Conservation (phyloP, 2,888 invertebrate genomes). For the Drosophila vallismaia region DNA sequence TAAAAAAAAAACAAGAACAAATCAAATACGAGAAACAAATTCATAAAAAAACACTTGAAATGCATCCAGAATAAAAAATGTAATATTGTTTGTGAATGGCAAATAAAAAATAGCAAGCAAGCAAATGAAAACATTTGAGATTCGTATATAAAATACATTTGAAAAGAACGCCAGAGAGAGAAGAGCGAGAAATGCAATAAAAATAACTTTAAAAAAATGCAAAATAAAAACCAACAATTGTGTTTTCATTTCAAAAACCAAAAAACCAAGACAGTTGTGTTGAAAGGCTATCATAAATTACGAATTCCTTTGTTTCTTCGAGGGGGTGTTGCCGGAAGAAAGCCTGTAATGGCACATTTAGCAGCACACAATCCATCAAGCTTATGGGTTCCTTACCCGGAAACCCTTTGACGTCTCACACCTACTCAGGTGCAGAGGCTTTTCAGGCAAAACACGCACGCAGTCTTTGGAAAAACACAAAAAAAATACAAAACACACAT, state of each 20-base stretch:
- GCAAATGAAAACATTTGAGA: constrained; percentile 71
- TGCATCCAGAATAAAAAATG: constrained; percentile 59
- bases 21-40: constrained; percentile 44
- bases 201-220: constrained; percentile 79
- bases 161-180: constrained; percentile 39
- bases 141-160: constrained; percentile 60
- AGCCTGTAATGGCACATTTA: constrained; percentile 1
- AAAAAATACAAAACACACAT: not conserved
- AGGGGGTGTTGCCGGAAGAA: not conserved
- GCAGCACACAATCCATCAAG: constrained; percentile 12
- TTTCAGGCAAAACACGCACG: constrained; percentile 10
- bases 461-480: not conserved
- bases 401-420: constrained; percentile 33
- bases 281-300: constrained; percentile 13
- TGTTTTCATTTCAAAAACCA: constrained; percentile 27
- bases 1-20: constrained; percentile 59
- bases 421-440: constrained; percentile 16
- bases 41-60: constrained; percentile 65
- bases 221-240: constrained; percentile 48
- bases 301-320: not conserved
- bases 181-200: constrained; percentile 72
- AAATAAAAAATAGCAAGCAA: constrained; percentile 64
- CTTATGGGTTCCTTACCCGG: constrained; percentile 12
- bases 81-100: constrained; percentile 76
- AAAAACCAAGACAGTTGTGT: not conserved